These are phyloP conservation scores for Dromococcyx pavoninus DNA, from an alignment of 2,797 vertebrate genomes.

Conservation along the genomic window DNA sequence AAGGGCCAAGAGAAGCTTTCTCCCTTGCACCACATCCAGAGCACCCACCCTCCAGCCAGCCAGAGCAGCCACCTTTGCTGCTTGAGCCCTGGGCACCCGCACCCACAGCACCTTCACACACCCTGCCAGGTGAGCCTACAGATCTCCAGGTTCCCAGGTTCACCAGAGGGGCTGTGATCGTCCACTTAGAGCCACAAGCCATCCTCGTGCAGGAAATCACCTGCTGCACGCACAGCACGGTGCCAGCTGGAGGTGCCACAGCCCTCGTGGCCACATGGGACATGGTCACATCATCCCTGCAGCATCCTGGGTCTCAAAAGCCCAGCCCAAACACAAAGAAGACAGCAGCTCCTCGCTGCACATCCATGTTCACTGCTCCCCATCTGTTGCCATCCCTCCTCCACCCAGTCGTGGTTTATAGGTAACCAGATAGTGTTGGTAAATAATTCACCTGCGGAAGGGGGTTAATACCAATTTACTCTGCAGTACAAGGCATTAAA, in stretches of 20 bases:
- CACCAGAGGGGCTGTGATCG: too few species aligned
- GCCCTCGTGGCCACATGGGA: neutral
- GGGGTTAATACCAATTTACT: conserved; percentile 51
- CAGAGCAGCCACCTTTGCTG: neutral
- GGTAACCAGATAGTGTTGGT: conserved; percentile 1
- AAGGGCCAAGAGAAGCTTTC: too few species aligned
- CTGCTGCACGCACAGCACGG: neutral
- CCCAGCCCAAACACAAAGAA: neutral
- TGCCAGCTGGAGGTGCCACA: too few species aligned
- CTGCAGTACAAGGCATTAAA: conserved; percentile 48
- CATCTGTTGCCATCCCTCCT: neutral
- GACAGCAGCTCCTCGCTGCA: neutral
- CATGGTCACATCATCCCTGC: neutral
- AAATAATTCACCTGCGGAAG: conserved; percentile 62
- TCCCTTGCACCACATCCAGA: neutral
- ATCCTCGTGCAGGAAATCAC: neutral
- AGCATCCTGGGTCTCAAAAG: neutral
- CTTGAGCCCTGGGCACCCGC: neutral
- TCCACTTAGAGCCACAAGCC: neutral
- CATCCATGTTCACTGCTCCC: neutral
- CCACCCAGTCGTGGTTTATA: neutral
- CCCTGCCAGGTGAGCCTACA: neutral
- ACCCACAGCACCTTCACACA: neutral
- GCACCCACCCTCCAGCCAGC: neutral
- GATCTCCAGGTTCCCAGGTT: neutral